These are phyloP conservation scores for Sus cebifrons DNA, from an alignment of 2,797 vertebrate species.

Conservation along the genomic window DNA sequence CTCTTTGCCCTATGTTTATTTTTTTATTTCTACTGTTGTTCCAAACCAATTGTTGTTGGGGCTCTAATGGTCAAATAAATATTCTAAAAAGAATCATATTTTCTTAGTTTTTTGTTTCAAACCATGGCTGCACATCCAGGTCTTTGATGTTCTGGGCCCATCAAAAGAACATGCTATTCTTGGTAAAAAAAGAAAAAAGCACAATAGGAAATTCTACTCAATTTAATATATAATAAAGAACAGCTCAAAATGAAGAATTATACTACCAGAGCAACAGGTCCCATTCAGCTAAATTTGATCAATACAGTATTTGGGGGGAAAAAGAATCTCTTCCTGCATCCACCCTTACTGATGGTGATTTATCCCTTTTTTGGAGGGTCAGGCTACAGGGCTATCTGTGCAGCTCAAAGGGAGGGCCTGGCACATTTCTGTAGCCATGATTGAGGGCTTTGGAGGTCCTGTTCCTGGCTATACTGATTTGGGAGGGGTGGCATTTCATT, in stretches of 20 bases:
- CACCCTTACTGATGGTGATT: background rate
- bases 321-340: background rate
- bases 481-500: background rate
- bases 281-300: background rate
- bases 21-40: conserved; percentile 48
- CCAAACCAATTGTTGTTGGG: background rate
- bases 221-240: conserved; percentile 63
- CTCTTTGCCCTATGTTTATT: conserved; percentile 51
- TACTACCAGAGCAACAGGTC: background rate
- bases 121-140: conserved; percentile 22
- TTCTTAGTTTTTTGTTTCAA: conserved; percentile 65
- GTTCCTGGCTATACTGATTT: background rate
- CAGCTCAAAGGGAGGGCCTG: too few species aligned
- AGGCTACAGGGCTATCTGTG: background rate
- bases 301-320: background rate
- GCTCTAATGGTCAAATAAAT: conserved; percentile 60
- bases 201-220: conserved; percentile 38
- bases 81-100: conserved; percentile 54
- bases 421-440: background rate
- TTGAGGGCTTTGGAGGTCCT: background rate
- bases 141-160: conserved; percentile 3
- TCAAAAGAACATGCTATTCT: conserved; percentile 64
- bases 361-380: background rate
- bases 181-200: conserved; percentile 55
- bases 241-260: conserved; percentile 40